Evolutionary conservation across 2,888 invertebrate genomes (phyloP), one percentile per base, ranked within the genome.

Genomic region (Dryococelus australis): DNA sequence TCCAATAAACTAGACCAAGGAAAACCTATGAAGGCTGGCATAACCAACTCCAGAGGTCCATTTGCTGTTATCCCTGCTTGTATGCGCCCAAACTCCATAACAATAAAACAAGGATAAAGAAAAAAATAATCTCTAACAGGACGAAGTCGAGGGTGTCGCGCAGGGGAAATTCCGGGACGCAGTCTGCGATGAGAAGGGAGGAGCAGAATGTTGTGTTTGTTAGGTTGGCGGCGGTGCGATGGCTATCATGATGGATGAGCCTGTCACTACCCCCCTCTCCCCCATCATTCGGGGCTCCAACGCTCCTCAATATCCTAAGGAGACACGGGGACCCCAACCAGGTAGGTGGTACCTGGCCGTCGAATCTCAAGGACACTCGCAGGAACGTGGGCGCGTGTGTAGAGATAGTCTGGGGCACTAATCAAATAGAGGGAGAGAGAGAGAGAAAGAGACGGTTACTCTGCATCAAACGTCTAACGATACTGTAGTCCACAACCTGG

Each of bases 121-220:
- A 47, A 47, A 47, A 47, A 47, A 47, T 47, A 47, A 47, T 47
- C 47, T 47, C 47, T 47, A 47, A 1, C 47, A 47, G 47, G 47
- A 6, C 8, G 47, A 0, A 3, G 16, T 0, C 16, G 47, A 47
- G 47, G 47, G 47, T 47, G 47, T 47, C 47, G 47, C 47, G 16
- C 12, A 8, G 47, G 16, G 47, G 16, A 47, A 47, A 13, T 47
- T 16, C 47, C 10, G 47, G 47, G 35, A 35, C 35, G 8, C 47
- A 47, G 47, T 47, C 47, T 47, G 47, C 16, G 47, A 8, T 47
- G 16, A 8, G 8, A 51, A 12, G 51, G 65, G 65, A 65, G 65
- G 65, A n/a, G 65, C 65, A 65, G 65, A 65, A 65, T 65, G 65
- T 65, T 65, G 65, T 65, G 65, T n/a, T 65, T n/a, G 65, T 65